Base-by-base conservation (phyloP, 2,797 vertebrate species). In the Sciurus vulgaris region DNA sequence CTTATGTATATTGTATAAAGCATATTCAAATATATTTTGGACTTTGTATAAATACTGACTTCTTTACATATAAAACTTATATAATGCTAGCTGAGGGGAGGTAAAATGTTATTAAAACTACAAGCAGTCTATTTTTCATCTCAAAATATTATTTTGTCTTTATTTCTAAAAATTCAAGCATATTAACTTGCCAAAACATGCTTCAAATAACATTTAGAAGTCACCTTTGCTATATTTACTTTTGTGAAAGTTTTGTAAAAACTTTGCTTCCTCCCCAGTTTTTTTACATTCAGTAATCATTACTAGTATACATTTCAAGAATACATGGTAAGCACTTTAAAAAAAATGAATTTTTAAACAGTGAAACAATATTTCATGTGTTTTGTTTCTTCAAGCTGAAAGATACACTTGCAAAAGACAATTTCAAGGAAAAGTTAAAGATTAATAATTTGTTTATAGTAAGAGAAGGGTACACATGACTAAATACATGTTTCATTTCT, bases 361-460 rank as follows among this genome's bases (percentile, higher is more conserved):
- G 0, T 24, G 92, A 90, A 93, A 0, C 0, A 95, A 54, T 11
- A 4, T 30, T 95, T 17, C 83, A 26, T 69, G 10, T 44, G 0
- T 28, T 95, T 84, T 94, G 18, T 82, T 85, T 59, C 51, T 94
- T 4, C 38, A 87, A 91, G 12, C 54, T 97, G 20, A 91, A 96
- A 94, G 13, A 92, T 1, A 13, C 0, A 73, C 5, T 7, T 63
- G 79, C 13, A 96, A 15, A 54, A 35, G 10, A 18, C 61, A 67
- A 92, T 69, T 41, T 79, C 18, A 38, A 96, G 44, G 20, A 51
- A 95, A 97, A 96, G 0, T 65, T 89, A 94, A 95, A 8, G 11
- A 67, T 95, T 0, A 24, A 82, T 95, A 95, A 6, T 61, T 0
- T 89, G 22, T 5, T 26, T 15, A 67, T 30, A 91, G 61, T 33